phyloP scores from a whole-genome alignment of 2,797 vertebrate genomes.

The Halcyon badia region DNA sequence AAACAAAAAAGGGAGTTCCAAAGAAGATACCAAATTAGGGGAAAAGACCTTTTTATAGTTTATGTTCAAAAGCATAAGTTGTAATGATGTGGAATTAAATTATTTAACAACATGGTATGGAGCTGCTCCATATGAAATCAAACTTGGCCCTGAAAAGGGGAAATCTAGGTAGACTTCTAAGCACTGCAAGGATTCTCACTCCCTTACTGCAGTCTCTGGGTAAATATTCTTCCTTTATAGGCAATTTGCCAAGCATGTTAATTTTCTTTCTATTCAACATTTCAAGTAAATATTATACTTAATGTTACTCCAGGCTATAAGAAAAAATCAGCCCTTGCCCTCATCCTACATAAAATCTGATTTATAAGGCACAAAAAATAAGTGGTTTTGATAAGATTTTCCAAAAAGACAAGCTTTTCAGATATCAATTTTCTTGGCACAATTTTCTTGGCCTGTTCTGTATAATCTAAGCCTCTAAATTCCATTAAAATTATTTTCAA shows the following conservation, averaged over 20 bases:
- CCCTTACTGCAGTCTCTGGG: not conserved
- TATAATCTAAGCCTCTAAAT: not conserved
- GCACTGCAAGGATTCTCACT: not conserved
- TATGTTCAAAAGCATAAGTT: not conserved
- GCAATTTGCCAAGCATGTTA: not conserved
- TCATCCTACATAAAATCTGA: not conserved
- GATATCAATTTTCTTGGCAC: not conserved
- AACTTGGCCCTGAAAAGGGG: not conserved
- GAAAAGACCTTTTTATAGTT: not conserved
- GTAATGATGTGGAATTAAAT: not conserved
- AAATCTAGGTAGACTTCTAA: not conserved
- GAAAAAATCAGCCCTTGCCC: not conserved
- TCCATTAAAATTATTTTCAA: not conserved
- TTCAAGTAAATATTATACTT: not conserved
- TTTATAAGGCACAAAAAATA: not conserved
- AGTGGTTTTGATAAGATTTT: not conserved
- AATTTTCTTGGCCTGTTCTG: not conserved
- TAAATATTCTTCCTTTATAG: not conserved
- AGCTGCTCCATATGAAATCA: not conserved
- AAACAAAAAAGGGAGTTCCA: not conserved
- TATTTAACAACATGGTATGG: not conserved
- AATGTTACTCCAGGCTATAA: not conserved
- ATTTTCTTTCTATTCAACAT: not conserved
- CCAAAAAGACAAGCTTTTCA: not conserved
- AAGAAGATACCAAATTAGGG: not conserved